Conservation (phyloP, 1,140 invertebrate genomes). For the Micrasema longulum region DNA sequence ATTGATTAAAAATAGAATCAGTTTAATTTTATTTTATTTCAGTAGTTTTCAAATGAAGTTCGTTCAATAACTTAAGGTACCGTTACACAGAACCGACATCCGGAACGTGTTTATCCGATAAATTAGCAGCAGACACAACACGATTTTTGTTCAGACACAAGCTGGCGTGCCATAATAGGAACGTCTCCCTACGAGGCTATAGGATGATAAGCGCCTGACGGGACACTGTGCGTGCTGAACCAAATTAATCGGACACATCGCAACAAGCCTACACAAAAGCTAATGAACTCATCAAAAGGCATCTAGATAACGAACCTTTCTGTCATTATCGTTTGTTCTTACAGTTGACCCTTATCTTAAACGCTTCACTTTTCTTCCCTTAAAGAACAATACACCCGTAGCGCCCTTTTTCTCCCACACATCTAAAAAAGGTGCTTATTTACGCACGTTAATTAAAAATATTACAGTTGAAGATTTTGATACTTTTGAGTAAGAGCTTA, state of each 20-base stretch:
- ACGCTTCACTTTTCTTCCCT: neutral
- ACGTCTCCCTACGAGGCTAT: neutral
- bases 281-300: neutral
- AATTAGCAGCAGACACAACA: constrained; percentile 15
- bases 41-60: no score
- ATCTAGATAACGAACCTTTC: neutral
- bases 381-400: no score
- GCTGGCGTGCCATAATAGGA: constrained; percentile 5
- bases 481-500: neutral
- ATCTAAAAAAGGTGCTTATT: no score
- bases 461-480: no score
- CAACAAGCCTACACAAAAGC: neutral
- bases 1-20: no score
- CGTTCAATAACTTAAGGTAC: no score
- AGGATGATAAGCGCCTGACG: constrained; percentile 2
- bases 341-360: neutral
- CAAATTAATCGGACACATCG: constrained; percentile 7
- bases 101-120: constrained; percentile 20
- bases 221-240: constrained; percentile 6
- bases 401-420: no score
- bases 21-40: no score
- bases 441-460: no score
- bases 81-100: no score
- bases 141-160: constrained; percentile 11
- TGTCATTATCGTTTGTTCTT: constrained; percentile 2